Evolutionary conservation across 2,888 invertebrate genomes (phyloP), one percentile per base, ranked within the genome.

Genomic region (Nudaria mundana): DNA sequence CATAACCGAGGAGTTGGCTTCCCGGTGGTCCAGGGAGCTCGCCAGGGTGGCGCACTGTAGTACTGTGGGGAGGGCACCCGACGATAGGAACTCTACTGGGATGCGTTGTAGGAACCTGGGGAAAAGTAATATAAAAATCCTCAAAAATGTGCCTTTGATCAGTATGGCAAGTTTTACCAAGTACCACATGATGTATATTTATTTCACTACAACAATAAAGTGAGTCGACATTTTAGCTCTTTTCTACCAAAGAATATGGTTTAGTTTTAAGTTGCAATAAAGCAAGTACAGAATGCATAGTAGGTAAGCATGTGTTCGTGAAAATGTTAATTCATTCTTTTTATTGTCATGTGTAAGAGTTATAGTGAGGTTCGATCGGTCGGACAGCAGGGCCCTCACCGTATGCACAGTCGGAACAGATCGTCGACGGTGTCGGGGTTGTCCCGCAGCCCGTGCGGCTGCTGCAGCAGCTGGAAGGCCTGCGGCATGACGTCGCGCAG

Each of bases 401-500:
- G 89, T 33, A 93, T 91, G 62, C 95, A 95, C 22, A 97, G 88
- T 32, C 97, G 90, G 82, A 98, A 99, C 54, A 99, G 93, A 74
- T 99, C 99, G 72, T 99, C 99, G 0, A 99, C 97, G 0, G 98
- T 99, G 69, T 99, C 99, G 0, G 99, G 99, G 88, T 99, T 95
- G 76, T 98, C 94, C 44, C 93, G 90, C 29, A 98, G 87, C 0
- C 97, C 98, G 66, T 94, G 91, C 44, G 92, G 91, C 58, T 91
- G 92, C 76, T 95, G 94, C 50, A 98, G 90, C 66, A 97, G 86
- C 24, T 90, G 90, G 70, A 96, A 95, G n/a, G 96, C 95, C 13
- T 94, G 93, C 49, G 92, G 92, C 58, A 96, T 91, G 63, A 96
- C 93, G 28, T 95, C 95, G 76, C 95, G 93, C 55, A 98, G 87